Base-by-base conservation (phyloP, 2,113 vertebrate genomes). In the Grantiella picta region DNA sequence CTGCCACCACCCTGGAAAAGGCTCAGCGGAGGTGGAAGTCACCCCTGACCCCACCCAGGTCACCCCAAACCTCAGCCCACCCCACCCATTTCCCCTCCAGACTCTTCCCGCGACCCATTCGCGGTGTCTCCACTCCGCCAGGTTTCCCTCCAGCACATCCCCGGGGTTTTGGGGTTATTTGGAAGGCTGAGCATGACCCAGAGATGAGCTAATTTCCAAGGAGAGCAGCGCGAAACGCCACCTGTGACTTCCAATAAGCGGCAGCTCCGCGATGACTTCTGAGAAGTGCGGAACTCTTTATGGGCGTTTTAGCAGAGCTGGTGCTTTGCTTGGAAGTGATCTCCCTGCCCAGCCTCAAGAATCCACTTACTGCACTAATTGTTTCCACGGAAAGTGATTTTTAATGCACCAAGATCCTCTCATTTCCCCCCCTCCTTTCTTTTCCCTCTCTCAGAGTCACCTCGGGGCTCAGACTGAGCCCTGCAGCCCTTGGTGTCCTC, bases 321-420 rank as follows among this genome's bases (percentile, higher is more conserved):
- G 93, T 93, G 84, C 96, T 97, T 94, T 93, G 84, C 96, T 97
- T 94, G 94, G 97, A 97, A 98, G 98, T 97, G 97, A 98, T 97
- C 96, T 97, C 78, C 35, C 94, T 94, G 96, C 97, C 95, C 95
- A 89, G 97, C 96, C 82, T 97, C 97, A 95, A 97, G 97, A 97
- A 97, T 75, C 98, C 95, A 97, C 97, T 98, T 97, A 97, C 96
- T 54, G 96, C 97, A 93, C 97, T 98, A 98, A 98, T 98, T 98
- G 97, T 98, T 97, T 96, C 97, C 97, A 97, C 97, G 96, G 97
- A 96, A 97, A 98, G 94, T 98, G 97, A 94, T 97, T 89, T 96
- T 97, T 98, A 98, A 97, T 97, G 97, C 95, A 92, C 95, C 82
- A 71, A 95, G 96, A 72, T 94, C 94, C 95, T 95, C 93, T 96